These are phyloP conservation scores for Dufourea novaeangliae DNA, from an alignment of 1,140 invertebrate genomes.

Conservation along the genomic window DNA sequence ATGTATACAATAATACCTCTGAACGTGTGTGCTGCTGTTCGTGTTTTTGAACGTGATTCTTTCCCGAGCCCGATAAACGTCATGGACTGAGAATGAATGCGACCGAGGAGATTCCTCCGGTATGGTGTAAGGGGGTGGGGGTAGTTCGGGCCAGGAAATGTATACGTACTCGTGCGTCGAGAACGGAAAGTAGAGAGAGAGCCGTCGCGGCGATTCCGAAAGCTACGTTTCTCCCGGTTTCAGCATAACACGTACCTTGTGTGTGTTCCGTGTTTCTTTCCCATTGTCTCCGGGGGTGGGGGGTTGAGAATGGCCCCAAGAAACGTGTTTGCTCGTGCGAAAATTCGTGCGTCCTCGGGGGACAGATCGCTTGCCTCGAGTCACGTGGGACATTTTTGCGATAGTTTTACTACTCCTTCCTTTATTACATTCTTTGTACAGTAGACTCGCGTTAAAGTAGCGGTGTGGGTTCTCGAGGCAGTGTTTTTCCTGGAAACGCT, in stretches of 20 bases:
- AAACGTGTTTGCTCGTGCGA: constrained; percentile 8
- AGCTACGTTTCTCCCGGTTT: too few species aligned
- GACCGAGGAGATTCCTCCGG: too few species aligned
- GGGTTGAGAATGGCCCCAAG: too few species aligned
- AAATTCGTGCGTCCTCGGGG: constrained; percentile 5
- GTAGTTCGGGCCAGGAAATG: too few species aligned
- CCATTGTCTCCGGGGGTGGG: neutral
- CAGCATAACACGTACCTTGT: constrained; percentile 19
- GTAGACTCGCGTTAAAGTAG: too few species aligned
- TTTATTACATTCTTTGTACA: too few species aligned
- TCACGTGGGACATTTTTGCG: neutral
- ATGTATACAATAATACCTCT: constrained; percentile 42
- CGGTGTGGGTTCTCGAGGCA: too few species aligned
- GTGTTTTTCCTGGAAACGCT: too few species aligned
- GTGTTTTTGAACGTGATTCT: constrained; percentile 49
- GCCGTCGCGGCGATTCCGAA: too few species aligned
- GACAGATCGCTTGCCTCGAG: too few species aligned
- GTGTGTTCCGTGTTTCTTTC: constrained; percentile 7
- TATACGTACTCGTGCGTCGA: neutral
- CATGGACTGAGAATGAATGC: neutral
- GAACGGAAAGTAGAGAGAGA: neutral
- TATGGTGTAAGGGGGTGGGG: too few species aligned
- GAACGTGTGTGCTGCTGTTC: constrained; percentile 42
- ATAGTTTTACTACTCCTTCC: too few species aligned
- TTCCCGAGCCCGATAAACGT: constrained; percentile 8